A percentile compares a stretch with the other conserved stretches of the same genome.
Conservation (phyloP, 2,797 vertebrate genomes). For the Cyprinodon diabolis region DNA sequence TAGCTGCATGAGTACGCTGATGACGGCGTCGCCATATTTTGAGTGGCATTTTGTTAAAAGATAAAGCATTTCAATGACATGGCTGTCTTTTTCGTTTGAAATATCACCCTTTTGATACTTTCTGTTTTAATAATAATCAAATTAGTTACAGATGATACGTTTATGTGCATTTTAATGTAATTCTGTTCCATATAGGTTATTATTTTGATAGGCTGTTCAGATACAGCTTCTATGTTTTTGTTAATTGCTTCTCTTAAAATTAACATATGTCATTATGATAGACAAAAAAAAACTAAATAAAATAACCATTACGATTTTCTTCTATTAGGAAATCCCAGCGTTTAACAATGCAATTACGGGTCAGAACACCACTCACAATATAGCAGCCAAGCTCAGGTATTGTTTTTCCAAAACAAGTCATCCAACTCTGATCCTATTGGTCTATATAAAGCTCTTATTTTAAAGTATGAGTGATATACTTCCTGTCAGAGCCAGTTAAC, state of each 20-base stretch:
- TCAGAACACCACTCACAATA: background rate
- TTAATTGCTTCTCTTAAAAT: background rate
- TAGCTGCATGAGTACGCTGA: background rate
- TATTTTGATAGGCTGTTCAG: background rate
- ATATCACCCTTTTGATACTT: too few relatives aligned
- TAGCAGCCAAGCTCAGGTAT: background rate
- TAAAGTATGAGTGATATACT: background rate
- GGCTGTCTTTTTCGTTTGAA: background rate
- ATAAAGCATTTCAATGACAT: background rate
- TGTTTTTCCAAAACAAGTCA: background rate
- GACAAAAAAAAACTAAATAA: background rate
- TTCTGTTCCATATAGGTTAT: background rate
- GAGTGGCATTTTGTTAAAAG: background rate
- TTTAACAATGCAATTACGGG: background rate
- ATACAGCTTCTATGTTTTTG: too few relatives aligned
- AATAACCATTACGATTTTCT: background rate
- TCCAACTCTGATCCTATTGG: background rate
- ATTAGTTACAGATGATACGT: background rate
- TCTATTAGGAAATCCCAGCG: background rate
- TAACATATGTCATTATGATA: background rate
- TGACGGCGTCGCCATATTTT: background rate
- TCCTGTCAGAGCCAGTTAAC: conserved; percentile 16
- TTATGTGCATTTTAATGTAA: background rate
- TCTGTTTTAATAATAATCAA: background rate
- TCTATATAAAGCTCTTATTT: conserved; percentile 32